These are phyloP conservation scores for Hymenochirus boettgeri DNA, from an alignment of 2,113 vertebrate species.

Conservation along the genomic window DNA sequence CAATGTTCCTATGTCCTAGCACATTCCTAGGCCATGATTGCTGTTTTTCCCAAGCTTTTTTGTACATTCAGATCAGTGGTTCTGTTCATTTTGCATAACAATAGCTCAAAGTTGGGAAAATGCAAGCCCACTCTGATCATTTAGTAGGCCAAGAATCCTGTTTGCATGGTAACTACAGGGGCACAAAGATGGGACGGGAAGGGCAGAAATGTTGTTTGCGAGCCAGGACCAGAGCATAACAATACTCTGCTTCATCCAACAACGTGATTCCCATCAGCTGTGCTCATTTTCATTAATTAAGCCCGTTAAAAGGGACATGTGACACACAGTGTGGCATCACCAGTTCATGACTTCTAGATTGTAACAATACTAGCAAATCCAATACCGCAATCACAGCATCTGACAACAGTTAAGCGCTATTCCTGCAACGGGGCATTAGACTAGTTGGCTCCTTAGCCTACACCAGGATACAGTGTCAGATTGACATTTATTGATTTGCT, in stretches of 20 bases:
- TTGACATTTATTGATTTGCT: too few species aligned
- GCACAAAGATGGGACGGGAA: constrained; percentile 25
- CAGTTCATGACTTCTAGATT: not conserved
- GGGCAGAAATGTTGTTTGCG: constrained; percentile 22
- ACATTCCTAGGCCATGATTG: constrained; percentile 20
- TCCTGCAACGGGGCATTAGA: not conserved
- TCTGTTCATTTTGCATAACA: constrained; percentile 36
- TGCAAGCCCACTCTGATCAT: not conserved
- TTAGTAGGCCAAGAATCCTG: constrained; percentile 34
- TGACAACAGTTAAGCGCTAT: constrained; percentile 9
- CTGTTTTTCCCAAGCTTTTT: constrained; percentile 29
- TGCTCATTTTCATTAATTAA: constrained; percentile 19
- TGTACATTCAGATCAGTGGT: constrained; percentile 34
- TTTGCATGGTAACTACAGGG: constrained; percentile 25
- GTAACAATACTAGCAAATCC: not conserved
- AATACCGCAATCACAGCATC: not conserved
- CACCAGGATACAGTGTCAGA: too few species aligned
- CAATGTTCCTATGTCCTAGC: not conserved
- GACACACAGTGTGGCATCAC: not conserved
- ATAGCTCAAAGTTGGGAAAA: constrained; percentile 30
- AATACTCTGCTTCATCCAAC: constrained; percentile 33
- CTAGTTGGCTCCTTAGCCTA: too few species aligned
- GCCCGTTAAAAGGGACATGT: not conserved
- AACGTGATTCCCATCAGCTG: constrained; percentile 18
- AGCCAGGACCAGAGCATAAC: constrained; percentile 25